Conservation (phyloP, 2,888 invertebrate genomes). For the Glyphotaelius pellucidus region DNA sequence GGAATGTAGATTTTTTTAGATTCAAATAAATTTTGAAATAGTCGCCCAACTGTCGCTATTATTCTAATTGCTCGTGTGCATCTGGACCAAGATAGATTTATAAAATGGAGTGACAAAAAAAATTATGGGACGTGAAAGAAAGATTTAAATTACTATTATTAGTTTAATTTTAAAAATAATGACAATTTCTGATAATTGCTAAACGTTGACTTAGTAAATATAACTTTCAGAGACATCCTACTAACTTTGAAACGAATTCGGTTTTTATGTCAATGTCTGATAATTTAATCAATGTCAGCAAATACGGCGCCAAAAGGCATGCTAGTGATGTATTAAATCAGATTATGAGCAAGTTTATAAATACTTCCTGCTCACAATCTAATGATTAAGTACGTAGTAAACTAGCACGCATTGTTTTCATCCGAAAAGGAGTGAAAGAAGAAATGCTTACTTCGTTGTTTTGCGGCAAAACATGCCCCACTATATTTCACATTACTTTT, state of each 20-base stretch:
- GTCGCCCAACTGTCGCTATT: too few species aligned
- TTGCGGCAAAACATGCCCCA: constrained; percentile 34
- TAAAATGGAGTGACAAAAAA: too few species aligned
- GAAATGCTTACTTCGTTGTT: constrained; percentile 51
- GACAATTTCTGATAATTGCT: too few species aligned
- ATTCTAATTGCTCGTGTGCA: too few species aligned
- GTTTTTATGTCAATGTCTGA: neutral
- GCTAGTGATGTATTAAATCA: constrained; percentile 45
- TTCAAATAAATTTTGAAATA: too few species aligned
- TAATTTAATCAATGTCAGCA: constrained; percentile 33
- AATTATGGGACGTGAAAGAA: too few species aligned
- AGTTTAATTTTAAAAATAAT: too few species aligned
- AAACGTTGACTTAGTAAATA: neutral
- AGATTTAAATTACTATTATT: too few species aligned
- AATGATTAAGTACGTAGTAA: constrained; percentile 32
- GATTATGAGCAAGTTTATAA: constrained; percentile 43
- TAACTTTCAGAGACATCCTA: neutral
- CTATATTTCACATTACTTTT: constrained; percentile 53
- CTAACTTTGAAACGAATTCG: neutral
- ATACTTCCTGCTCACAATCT: constrained; percentile 47
- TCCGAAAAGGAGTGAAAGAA: constrained; percentile 17
- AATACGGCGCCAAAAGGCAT: constrained; percentile 48
- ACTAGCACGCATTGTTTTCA: constrained; percentile 35
- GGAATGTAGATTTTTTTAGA: too few species aligned
- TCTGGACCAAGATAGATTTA: too few species aligned